Conservation (phyloP, 1,140 invertebrate species). For the Tribolium madens region DNA sequence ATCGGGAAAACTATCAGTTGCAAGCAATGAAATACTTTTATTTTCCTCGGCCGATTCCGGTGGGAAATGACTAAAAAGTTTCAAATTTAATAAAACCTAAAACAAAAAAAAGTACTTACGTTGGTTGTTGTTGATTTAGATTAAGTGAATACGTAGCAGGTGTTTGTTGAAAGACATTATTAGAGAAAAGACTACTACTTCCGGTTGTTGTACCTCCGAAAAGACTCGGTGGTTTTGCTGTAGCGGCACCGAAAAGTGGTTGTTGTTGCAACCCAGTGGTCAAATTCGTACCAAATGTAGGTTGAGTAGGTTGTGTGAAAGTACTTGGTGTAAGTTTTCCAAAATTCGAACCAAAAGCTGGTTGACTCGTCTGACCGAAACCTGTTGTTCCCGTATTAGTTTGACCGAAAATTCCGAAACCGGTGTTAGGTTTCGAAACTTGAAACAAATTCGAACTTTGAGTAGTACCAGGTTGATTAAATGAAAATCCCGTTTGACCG, state of each 20-base stretch:
- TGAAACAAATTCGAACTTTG: constrained; percentile 59
- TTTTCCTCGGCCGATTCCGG: constrained; percentile 43
- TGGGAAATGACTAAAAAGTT: constrained; percentile 50
- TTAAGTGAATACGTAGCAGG: constrained; percentile 47
- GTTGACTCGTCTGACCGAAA: constrained; percentile 63
- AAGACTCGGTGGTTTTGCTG: constrained; percentile 69
- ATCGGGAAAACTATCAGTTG: constrained; percentile 57
- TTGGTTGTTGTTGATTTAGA: constrained; percentile 47
- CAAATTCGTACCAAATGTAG: constrained; percentile 49
- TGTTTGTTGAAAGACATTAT: constrained; percentile 48
- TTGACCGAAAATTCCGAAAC: constrained; percentile 69
- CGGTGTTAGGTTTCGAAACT: constrained; percentile 64
- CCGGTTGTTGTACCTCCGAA: constrained; percentile 67
- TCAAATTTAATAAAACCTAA: constrained; percentile 1
- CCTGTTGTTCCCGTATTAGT: constrained; percentile 61
- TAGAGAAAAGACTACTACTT: constrained; percentile 38
- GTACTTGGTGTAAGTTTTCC: constrained; percentile 62
- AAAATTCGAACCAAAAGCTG: constrained; percentile 64
- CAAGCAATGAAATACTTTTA: constrained; percentile 52
- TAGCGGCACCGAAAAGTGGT: constrained; percentile 66
- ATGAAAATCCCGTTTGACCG: constrained; percentile 50
- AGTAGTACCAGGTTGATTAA: constrained; percentile 55
- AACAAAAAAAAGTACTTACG: constrained; percentile 45
- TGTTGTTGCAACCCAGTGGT: constrained; percentile 11
- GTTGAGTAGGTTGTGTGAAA: constrained; percentile 52